Conservation (phyloP, 2,797 vertebrate genomes). For the Peromyscus eremicus region DNA sequence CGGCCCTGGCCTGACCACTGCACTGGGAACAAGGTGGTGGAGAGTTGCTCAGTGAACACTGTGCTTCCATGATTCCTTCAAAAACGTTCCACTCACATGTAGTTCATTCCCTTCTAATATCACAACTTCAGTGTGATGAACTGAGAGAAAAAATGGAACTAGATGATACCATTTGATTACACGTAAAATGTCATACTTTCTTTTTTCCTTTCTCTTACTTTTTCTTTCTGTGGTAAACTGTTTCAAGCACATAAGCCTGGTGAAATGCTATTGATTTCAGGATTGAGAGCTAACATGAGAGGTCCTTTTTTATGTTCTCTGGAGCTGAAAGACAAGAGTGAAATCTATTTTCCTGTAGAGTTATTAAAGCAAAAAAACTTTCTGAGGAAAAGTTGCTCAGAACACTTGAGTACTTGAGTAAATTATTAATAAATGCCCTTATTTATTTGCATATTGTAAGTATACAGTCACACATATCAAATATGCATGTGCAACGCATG, state of each 20-base stretch:
- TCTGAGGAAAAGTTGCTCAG: neutral
- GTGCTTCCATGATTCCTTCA: neutral
- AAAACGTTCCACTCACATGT: neutral
- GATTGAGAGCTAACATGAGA: neutral
- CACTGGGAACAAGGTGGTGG: neutral
- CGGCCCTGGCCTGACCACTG: rapidly evolving
- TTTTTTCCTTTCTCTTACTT: neutral
- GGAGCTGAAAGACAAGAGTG: neutral
- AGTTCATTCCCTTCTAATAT: neutral
- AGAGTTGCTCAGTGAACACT: neutral
- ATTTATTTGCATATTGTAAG: neutral
- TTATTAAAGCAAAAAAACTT: neutral
- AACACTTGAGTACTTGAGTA: neutral
- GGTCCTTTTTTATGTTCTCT: neutral
- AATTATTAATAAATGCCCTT: neutral
- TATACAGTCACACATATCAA: neutral
- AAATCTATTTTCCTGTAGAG: neutral
- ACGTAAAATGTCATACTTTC: neutral
- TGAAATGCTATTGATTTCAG: neutral
- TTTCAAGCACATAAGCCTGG: neutral
- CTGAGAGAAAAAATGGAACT: neutral
- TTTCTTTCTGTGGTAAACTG: neutral
- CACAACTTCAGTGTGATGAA: neutral
- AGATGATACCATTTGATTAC: neutral
- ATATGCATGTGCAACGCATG: neutral